A percentile compares a stretch with the other conserved stretches of the same genome.
Conservation (phyloP, 2,113 vertebrate genomes). For the Sylvicapra grimmia region DNA sequence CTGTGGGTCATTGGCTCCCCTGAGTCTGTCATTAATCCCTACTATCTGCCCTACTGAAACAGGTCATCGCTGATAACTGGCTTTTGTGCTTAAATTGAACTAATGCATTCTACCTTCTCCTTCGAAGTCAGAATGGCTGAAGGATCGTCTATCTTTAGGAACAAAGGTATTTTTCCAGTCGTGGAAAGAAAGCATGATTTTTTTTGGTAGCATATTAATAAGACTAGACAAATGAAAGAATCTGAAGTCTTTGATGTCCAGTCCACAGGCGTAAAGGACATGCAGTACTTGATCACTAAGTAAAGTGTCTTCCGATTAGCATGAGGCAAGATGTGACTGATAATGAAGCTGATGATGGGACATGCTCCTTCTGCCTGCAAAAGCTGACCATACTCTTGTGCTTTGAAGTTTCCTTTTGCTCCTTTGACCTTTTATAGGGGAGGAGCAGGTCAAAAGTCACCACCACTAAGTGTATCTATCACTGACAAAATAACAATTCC, state of each 20-base stretch:
- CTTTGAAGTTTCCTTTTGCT: conserved; percentile 76
- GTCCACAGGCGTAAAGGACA: background rate
- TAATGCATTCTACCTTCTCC: conserved; percentile 48
- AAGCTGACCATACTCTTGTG: background rate
- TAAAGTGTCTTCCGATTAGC: background rate
- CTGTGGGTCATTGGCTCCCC: conserved; percentile 69
- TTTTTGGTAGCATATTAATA: background rate
- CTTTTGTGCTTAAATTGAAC: conserved; percentile 53
- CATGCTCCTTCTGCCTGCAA: conserved; percentile 58
- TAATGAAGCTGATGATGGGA: background rate
- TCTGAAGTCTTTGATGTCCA: conserved; percentile 7
- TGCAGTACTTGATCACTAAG: background rate
- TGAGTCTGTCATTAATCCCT: conserved; percentile 71
- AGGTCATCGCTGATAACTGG: conserved; percentile 58
- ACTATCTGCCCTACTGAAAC: conserved; percentile 65
- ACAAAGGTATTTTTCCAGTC: conserved; percentile 32
- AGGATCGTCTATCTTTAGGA: conserved; percentile 25
- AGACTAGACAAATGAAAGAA: conserved; percentile 41
- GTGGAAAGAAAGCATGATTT: background rate
- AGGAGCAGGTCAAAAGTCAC: conserved; percentile 61
- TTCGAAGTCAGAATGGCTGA: conserved; percentile 27
- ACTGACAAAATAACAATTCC: conserved; percentile 63
- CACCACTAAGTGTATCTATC: conserved; percentile 59
- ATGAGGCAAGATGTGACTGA: background rate
- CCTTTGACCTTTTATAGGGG: conserved; percentile 63